A percentile compares a stretch with the other conserved stretches of the same genome.
phyloP scores from a whole-genome alignment of 1,140 invertebrate species.

The Drosophila auraria region DNA sequence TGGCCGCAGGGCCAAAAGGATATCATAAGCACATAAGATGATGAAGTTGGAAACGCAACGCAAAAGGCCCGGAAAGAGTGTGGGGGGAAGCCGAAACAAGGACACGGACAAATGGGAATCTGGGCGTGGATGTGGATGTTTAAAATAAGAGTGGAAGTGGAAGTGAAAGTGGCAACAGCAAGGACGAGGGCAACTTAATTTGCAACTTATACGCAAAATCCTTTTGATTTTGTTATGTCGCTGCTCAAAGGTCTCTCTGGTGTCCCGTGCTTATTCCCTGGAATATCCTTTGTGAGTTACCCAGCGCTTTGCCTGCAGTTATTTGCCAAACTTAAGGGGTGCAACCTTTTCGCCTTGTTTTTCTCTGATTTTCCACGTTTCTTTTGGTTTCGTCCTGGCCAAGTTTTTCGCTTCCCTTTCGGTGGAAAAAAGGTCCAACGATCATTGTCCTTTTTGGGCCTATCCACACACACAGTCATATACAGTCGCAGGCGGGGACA shows the following conservation, averaged over 20 bases:
- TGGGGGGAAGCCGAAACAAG: constrained; percentile 25
- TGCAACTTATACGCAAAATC: constrained; percentile 82
- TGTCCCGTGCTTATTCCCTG: constrained; percentile 23
- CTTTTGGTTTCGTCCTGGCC: constrained; percentile 33
- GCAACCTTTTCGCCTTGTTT: constrained; percentile 62
- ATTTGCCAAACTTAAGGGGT: constrained; percentile 75
- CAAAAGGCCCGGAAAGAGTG: constrained; percentile 8
- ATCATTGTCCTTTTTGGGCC: constrained; percentile 72
- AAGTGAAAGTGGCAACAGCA: not conserved
- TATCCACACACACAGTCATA: constrained; percentile 12
- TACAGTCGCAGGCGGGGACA: constrained; percentile 3
- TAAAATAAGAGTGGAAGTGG: constrained; percentile 12
- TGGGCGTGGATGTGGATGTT: constrained; percentile 27
- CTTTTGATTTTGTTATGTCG: constrained; percentile 81
- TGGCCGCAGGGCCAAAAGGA: constrained; percentile 61
- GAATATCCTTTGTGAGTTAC: constrained; percentile 35
- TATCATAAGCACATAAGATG: constrained; percentile 72
- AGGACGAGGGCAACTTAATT: constrained; percentile 71
- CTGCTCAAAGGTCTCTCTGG: constrained; percentile 43
- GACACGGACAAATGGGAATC: constrained; percentile 43
- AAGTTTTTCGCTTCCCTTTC: constrained; percentile 47
- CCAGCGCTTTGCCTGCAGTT: constrained; percentile 71
- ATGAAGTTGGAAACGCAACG: constrained; percentile 38
- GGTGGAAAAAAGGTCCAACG: constrained; percentile 59
- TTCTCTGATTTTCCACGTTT: constrained; percentile 35